Evolutionary conservation across 1,140 invertebrate genomes (phyloP).

Genomic region (Cydia pomonella): DNA sequence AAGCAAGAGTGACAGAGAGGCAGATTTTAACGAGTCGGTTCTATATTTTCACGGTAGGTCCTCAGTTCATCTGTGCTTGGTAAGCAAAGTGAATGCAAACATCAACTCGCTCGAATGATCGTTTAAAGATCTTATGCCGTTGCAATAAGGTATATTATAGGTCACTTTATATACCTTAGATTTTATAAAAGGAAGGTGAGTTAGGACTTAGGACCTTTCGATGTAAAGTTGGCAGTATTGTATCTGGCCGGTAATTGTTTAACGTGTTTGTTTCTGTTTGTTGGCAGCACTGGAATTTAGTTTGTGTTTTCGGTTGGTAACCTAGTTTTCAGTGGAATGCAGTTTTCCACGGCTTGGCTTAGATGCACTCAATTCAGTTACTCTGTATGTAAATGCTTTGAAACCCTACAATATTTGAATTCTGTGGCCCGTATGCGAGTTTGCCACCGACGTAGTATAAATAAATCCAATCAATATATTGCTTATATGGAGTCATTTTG

Average conservation of each 20-base stretch:
- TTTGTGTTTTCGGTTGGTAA: slow-evolving; percentile 3
- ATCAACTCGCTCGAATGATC: not conserved
- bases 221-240: not conserved
- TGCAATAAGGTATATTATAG: not conserved
- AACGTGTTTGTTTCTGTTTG: slow-evolving; percentile 14
- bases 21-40: too few species aligned
- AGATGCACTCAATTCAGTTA: not conserved
- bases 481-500: too few species aligned
- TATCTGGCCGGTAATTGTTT: slow-evolving; percentile 27
- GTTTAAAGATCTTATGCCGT: not conserved
- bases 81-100: not conserved
- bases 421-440: too few species aligned
- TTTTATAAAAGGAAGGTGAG: too few species aligned
- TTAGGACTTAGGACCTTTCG: not conserved
- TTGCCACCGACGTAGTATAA: too few species aligned
- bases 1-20: too few species aligned
- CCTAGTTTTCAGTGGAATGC: slow-evolving; percentile 13
- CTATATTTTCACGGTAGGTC: too few species aligned
- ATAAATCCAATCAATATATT: too few species aligned
- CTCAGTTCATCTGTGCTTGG: too few species aligned
- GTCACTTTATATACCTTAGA: too few species aligned
- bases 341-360: not conserved
- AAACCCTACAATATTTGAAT: not conserved
- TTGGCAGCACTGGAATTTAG: slow-evolving; percentile 22
- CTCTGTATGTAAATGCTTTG: not conserved